phyloP scores from a whole-genome alignment of 2,113 vertebrate genomes.

The Mobula hypostoma region DNA sequence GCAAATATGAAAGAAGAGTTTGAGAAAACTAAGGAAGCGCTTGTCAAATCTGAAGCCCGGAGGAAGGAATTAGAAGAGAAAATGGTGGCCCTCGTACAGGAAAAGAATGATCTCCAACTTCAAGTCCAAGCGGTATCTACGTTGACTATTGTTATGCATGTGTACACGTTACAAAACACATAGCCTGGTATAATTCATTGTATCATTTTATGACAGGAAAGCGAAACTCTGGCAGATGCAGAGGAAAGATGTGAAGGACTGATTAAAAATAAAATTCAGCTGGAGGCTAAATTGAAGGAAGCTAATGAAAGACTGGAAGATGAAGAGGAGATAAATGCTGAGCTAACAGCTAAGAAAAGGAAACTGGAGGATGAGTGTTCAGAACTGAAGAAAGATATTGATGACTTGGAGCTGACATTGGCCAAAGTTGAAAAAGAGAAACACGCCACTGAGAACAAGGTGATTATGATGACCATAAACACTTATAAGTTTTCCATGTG shows the following conservation, averaged over 20 bases:
- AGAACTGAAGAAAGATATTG: conserved; percentile 73
- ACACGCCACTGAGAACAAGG: conserved; percentile 70
- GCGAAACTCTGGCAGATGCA: conserved; percentile 51
- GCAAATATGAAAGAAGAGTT: conserved; percentile 71
- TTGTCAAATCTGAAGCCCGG: conserved; percentile 64
- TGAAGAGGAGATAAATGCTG: conserved; percentile 63
- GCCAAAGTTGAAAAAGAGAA: conserved; percentile 76
- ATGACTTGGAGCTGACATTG: conserved; percentile 71
- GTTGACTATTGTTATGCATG: not conserved
- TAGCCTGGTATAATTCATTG: not conserved
- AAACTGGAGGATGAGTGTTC: conserved; percentile 71
- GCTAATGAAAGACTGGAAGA: conserved; percentile 68
- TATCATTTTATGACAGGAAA: conserved; percentile 44
- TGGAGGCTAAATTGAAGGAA: conserved; percentile 71
- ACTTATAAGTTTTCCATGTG: too few species aligned
- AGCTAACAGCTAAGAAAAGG: conserved; percentile 62
- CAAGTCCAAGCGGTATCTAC: conserved; percentile 54
- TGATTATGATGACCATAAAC: too few species aligned
- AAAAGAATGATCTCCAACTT: conserved; percentile 71
- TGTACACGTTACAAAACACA: not conserved
- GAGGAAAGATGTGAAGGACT: conserved; percentile 53
- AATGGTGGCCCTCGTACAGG: conserved; percentile 64
- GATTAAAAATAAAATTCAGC: conserved; percentile 52
- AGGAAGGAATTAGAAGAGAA: conserved; percentile 75
- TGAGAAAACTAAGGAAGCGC: conserved; percentile 64